Base-by-base conservation (phyloP, 2,113 vertebrate species). In the Callocephalon fimbriatum region DNA sequence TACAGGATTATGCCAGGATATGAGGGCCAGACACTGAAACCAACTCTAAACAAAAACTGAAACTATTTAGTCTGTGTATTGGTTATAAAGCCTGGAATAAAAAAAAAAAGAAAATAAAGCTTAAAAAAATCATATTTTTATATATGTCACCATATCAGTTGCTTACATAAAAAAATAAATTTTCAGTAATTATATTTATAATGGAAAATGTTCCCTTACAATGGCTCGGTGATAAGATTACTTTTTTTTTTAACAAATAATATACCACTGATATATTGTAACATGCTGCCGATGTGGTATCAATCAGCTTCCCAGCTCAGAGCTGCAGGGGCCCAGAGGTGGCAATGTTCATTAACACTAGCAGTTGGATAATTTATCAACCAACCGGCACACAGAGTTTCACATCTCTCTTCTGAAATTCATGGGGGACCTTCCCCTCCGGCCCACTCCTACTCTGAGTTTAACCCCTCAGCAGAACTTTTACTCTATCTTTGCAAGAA, bases 391-490 rank as follows among this genome's bases (percentile, higher is more conserved):
- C 1, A 0, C 0, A 0, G 32, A 72, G 48, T 78, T 95, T 88
- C 77, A 81, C 65, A 83, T 37, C 40, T 66, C 61, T 67, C 27
- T 48, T 29, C 90, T 82, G 80, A 38, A 90, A 80, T 83, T 90
- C 85, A 82, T 47, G n/a, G 51, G 27, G 58, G 59, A 92, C 29
- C 7, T 90, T 74, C 26, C 35, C 29, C 29, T 85, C 75, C 0
- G 7, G 42, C 31, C 67, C 67, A 51, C 65, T 92, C 44, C 53
- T 21, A 26, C 16, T 86, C 93, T 2, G 8, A 75, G 15, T 51
- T 68, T 80, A 92, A 95, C 62, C 22, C 77, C 93, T 90, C 44
- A 81, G 56, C n/a, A 88, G 91, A 95, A 94, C 92, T 95, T 94
- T 31, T n/a, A 37, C 0, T 0, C n/a, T 72, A 5, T 31, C 1